These are phyloP conservation scores for Tinamus guttatus DNA, from an alignment of 2,113 vertebrate species.

Conservation along the genomic window DNA sequence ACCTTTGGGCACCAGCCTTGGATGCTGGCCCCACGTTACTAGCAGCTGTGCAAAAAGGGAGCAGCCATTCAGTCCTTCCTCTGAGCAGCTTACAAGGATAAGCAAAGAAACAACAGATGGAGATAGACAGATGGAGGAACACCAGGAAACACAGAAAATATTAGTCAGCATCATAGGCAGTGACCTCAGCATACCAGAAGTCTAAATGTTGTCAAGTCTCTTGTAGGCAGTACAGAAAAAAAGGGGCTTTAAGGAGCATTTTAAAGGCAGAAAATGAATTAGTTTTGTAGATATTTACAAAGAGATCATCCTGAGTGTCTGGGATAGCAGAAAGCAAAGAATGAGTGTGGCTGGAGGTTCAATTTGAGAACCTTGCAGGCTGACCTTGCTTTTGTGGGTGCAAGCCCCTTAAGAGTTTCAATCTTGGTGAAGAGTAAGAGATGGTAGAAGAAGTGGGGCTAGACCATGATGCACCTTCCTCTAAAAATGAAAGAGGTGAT, in stretches of 20 bases:
- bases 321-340: neutral
- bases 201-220: slow-evolving; percentile 39
- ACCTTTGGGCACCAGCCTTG: rapidly evolving
- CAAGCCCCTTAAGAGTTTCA: neutral
- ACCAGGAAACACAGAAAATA: slow-evolving; percentile 66
- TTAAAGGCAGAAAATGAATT: neutral
- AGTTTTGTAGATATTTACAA: neutral
- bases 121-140: slow-evolving; percentile 48
- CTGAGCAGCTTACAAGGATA: neutral
- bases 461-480: neutral
- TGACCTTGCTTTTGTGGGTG: neutral
- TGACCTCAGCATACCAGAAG: slow-evolving; percentile 57
- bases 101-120: slow-evolving; percentile 57
- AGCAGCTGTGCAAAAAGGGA: neutral
- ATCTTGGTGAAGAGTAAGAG: neutral
- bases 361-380: neutral
- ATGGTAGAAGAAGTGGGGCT: neutral
- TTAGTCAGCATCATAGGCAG: slow-evolving; percentile 68
- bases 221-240: slow-evolving; percentile 7
- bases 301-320: neutral
- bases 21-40: rapidly evolving
- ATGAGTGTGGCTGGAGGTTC: neutral
- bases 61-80: neutral
- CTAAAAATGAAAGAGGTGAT: neutral
- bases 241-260: neutral